Base-by-base conservation (phyloP, 1,140 invertebrate genomes). In the Coenobita brevimanus region DNA sequence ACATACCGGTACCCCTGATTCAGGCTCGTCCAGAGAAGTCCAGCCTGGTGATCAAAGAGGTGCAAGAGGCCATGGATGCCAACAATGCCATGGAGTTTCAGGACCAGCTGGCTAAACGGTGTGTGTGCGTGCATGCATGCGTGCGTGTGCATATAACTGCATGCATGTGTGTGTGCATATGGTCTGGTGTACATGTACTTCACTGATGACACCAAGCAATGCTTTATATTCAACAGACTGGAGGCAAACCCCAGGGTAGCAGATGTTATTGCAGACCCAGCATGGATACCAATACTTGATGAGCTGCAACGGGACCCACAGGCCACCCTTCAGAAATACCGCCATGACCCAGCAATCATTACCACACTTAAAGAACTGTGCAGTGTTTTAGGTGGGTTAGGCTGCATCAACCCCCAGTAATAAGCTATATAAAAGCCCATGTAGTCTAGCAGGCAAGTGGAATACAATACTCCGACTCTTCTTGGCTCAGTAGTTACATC, bases 251-350 rank as follows among this genome's bases (percentile, higher is more conserved):
- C 82, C 10, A 57, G 24, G 27, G 82, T 85, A 36, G 54, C 46
- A 57, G 64, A 87, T 60, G 76, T 80, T 13, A 30, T 80, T 15
- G 46, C 76, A 21, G 85, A 87, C 36, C 85, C 85, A 41, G 60
- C 85, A 6, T 87, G 85, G 85, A 69, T 87, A 13, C 69, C 73
- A 10, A 87, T 87, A 21, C 57, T 87, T n/a, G 85, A 78, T 69
- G 85, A 87, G 54, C 78, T 87, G 62, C 73, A 80, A 10, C 62
- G 60, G 30, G 76, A 87, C 36, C 75, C 85, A 0, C 46, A 80
- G 60, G 76, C 73, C 17, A 75, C 85, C 8, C 80, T 87, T 57
- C 43, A 76, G 27, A 62, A 80, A 27, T 87, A 87, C 50, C 80
- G 62, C 27, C 46, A 87, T 33, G 36, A 87, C 57, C 4, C 6